Conservation (phyloP, 2,888 invertebrate species). For the Spisula subtruncata region DNA sequence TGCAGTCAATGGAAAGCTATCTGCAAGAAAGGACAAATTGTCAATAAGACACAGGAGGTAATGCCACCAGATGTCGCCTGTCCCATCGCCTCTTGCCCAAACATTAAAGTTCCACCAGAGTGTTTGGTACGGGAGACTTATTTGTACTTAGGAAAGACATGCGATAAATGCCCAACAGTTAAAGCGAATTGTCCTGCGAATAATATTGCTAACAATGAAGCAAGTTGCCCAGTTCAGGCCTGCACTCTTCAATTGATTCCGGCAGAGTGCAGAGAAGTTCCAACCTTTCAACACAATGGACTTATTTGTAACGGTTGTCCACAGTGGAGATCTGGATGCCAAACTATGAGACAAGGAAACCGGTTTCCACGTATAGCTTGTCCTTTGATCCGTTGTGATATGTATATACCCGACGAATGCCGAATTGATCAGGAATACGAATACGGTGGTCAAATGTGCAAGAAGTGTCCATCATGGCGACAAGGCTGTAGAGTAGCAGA, state of each 20-base stretch:
- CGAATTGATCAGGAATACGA: constrained; percentile 33
- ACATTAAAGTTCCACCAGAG: constrained; percentile 30
- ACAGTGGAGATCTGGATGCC: constrained; percentile 51
- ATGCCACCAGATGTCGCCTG: constrained; percentile 33
- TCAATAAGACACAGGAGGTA: not conserved
- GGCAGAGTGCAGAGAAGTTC: constrained; percentile 53
- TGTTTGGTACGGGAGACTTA: constrained; percentile 51
- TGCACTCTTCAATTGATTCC: constrained; percentile 51
- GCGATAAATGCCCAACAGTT: constrained; percentile 54
- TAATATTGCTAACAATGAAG: not conserved
- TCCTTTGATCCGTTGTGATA: constrained; percentile 35
- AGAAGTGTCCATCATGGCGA: constrained; percentile 50
- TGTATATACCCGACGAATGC: constrained; percentile 46
- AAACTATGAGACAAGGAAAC: not conserved
- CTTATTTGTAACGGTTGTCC: constrained; percentile 59
- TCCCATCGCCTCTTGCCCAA: constrained; percentile 34
- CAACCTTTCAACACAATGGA: constrained; percentile 42
- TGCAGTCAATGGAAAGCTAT: constrained; percentile 41
- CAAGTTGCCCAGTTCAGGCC: constrained; percentile 47
- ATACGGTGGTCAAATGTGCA: constrained; percentile 42
- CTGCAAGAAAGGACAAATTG: constrained; percentile 14
- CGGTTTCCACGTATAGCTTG: constrained; percentile 26
- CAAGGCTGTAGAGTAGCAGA: constrained; percentile 50
- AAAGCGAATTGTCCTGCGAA: constrained; percentile 35
- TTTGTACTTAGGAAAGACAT: constrained; percentile 39